phyloP scores from a whole-genome alignment of 2,888 invertebrate genomes.

The Crossocerus cetratus region DNA sequence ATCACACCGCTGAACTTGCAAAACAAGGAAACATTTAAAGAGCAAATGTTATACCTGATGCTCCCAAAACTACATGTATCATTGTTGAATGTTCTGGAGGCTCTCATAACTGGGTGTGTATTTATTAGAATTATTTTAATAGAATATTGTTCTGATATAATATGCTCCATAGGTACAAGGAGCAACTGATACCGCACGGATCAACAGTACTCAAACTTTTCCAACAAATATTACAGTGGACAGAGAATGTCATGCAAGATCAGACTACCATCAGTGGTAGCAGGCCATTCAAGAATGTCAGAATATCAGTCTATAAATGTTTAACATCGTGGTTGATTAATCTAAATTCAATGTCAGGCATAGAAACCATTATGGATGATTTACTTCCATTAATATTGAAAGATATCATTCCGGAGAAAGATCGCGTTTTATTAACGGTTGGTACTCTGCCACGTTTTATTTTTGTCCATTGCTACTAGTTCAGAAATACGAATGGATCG shows the following conservation, averaged over 20 bases:
- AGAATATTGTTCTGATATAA: constrained; percentile 10
- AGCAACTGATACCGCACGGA: constrained; percentile 66
- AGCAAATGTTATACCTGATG: constrained; percentile 64
- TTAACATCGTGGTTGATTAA: constrained; percentile 65
- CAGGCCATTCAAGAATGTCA: constrained; percentile 63
- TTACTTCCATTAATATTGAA: constrained; percentile 62
- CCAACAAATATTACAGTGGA: constrained; percentile 68
- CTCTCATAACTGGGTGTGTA: constrained; percentile 67
- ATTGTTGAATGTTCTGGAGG: constrained; percentile 63
- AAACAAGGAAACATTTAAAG: constrained; percentile 57
- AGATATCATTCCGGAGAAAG: constrained; percentile 66
- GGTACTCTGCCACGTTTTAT: constrained; percentile 21
- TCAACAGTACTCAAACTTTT: constrained; percentile 66
- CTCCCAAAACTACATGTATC: constrained; percentile 66
- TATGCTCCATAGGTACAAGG: constrained; percentile 61
- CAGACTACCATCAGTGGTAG: constrained; percentile 55
- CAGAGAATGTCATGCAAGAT: constrained; percentile 49
- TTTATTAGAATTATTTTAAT: not conserved
- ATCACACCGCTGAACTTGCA: constrained; percentile 65
- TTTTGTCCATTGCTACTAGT: not conserved
- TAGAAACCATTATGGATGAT: constrained; percentile 67
- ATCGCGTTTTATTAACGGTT: constrained; percentile 63
- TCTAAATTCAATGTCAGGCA: constrained; percentile 63
- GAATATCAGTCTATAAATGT: constrained; percentile 65
- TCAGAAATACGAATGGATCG: constrained; percentile 6